Evolutionary conservation across 2,888 invertebrate species (phyloP), one percentile per base, ranked within the genome.

Genomic region (Salticus scenicus): DNA sequence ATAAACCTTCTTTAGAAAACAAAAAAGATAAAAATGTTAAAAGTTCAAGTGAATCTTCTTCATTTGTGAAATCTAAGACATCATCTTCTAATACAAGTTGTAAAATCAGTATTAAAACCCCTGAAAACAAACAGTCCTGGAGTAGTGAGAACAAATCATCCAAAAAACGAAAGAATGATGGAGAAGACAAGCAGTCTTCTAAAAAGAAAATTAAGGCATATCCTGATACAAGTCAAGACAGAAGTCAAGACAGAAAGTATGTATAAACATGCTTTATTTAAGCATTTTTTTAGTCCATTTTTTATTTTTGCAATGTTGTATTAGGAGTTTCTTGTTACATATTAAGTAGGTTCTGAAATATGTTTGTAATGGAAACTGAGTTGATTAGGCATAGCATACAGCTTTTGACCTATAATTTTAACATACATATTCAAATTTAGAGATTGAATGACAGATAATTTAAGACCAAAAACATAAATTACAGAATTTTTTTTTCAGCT

Each of bases 161-260:
- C 28, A 86, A 86, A 47, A 86, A 86, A 42, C 64, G 86, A 27
- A 86, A 86, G 30, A 42, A n/a, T 71, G 86, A 86, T 72, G 31
- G 17, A 20, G 47, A 71, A 31, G 72, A 42, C 28, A 75, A 71
- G n/a, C 66, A 71, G 31, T 20, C 17, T 51, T 12, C 17, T 20
- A 86, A 76, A 42, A 84, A 78, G 47, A 78, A 78, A 27, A 33
- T 75, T 17, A 85, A 85, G 64, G 4, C 74, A 37, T 47, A 70
- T 57, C 69, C 74, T 31, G 47, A 47, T 5, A 20, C 17, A 24
- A 24, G 24, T 17, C 57, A 24, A 4, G 57, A 57, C 24, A 37
- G 4, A 37, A 10, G 37, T 37, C 37, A 4, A 57, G 57, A 57
- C 2, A 1, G 57, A 17, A 57, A 57, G 57, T 57, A 24, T 24